phyloP scores from a whole-genome alignment of 2,888 invertebrate genomes.

The Drosophila gaucha region DNA sequence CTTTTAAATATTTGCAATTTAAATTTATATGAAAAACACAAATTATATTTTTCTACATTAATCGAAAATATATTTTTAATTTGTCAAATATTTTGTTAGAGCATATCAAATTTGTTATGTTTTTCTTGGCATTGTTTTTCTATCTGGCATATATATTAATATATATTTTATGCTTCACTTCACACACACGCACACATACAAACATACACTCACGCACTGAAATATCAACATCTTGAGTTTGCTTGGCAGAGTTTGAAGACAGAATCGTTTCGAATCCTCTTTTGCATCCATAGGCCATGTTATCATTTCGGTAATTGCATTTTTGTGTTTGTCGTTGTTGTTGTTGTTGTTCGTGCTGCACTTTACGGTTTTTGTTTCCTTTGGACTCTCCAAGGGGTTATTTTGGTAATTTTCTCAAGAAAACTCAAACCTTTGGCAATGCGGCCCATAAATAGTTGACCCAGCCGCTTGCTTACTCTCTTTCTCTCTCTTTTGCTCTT shows the following conservation, averaged over 20 bases:
- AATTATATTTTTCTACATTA: no score
- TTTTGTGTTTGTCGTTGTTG: conserved; percentile 75
- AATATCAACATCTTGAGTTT: conserved; percentile 55
- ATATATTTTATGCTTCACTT: conserved; percentile 73
- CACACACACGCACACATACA: conserved; percentile 1
- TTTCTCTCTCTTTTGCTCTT: neutral
- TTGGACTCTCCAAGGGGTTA: conserved; percentile 64
- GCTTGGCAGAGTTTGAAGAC: conserved; percentile 25
- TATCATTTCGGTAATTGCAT: conserved; percentile 79
- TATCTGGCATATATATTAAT: conserved; percentile 51
- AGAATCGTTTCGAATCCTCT: conserved; percentile 51
- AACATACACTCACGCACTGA: conserved; percentile 1
- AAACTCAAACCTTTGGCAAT: conserved; percentile 64
- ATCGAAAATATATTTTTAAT: neutral
- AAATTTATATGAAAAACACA: no score
- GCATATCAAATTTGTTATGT: conserved; percentile 19
- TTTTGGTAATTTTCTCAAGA: conserved; percentile 74
- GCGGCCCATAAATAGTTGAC: conserved; percentile 58
- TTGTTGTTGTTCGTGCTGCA: conserved; percentile 42
- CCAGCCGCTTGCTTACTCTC: conserved; percentile 11
- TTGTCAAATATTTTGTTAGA: conserved; percentile 3
- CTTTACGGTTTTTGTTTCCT: conserved; percentile 55
- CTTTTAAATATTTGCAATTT: no score
- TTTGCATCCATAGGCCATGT: conserved; percentile 71
- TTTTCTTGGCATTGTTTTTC: conserved; percentile 3